Base-by-base conservation (phyloP, 30 jellyfish, hydroid and myxozoan genomes). In the Turritopsis rubra region DNA sequence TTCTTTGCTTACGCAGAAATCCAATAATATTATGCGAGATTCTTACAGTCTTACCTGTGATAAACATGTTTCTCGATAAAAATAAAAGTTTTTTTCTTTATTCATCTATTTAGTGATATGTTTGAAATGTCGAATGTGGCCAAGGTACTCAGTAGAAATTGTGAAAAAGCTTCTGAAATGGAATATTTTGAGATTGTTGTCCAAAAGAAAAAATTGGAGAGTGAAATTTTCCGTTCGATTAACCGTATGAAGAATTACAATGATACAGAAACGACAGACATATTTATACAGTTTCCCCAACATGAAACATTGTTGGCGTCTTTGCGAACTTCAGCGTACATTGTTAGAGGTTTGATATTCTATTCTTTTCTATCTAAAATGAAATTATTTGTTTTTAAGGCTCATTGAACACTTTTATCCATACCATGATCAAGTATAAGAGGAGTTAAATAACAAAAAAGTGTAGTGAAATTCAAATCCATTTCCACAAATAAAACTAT, bases 181-280 rank as follows among this genome's bases (percentile, higher is more conserved):
- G 96, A 89, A 30, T 89, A 89, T 71, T 89, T 81, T 68, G 92
- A 89, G 52, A 89, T 89, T 92, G 80, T 89, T 52, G 86, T 65
- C 27, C 88, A 89, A n/a, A 84, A 84, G 66, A 84, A 74, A 22
- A 21, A 83, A 1, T 85, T 89, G 54, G 96, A 84, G 65, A 89
- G 85, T 66, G 96, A 84, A 52, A 84, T 89, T 65, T 18, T 54
- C 16, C 66, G 66, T 26, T 89, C 77, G 17, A 71, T 84, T 53
- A 83, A 83, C 26, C 72, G 66, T 83, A 83, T 89, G 92, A 89
- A 74, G 65, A 86, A 83, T 1, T 81, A 85, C 20, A 87, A 81
- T 25, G 86, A 89, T 16, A 78, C 65, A 53, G 92, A 89, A 53
- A 31, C 71, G 65, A 84, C 96, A 13, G 65, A 83, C 41, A 20